Evolutionary conservation across 1,140 invertebrate species (phyloP).

Genomic region (Neodiprion virginianus): DNA sequence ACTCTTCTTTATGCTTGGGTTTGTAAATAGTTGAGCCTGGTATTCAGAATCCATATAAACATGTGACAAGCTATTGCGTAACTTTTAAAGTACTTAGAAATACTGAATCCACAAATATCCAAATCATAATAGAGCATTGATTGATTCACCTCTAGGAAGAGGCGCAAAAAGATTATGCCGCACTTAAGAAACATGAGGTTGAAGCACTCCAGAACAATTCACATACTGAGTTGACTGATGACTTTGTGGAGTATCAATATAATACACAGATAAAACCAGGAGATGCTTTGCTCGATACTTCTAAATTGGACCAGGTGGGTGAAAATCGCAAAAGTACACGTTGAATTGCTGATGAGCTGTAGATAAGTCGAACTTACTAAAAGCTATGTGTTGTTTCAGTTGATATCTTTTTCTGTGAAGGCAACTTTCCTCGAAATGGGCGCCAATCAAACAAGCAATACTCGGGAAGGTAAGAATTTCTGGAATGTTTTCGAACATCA

Average conservation of each 20-base stretch:
- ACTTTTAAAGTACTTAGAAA: neutral
- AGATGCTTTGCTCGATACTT: conserved; percentile 60
- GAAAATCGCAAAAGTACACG: neutral
- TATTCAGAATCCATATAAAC: neutral
- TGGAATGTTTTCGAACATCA: conserved; percentile 5
- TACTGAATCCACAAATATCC: neutral
- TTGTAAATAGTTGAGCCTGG: conserved; percentile 14
- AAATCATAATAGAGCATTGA: neutral
- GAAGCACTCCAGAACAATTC: conserved; percentile 22
- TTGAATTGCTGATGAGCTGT: neutral
- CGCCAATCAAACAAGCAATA: conserved; percentile 19
- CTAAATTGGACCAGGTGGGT: conserved; percentile 63
- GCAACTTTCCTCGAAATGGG: conserved; percentile 59
- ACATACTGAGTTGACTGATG: conserved; percentile 12
- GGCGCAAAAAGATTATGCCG: conserved; percentile 27
- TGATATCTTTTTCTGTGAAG: conserved; percentile 74
- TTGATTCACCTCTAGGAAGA: conserved; percentile 36
- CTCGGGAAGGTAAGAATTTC: conserved; percentile 33
- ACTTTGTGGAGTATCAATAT: conserved; percentile 37
- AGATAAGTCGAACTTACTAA: conserved; percentile 29
- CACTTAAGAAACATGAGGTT: conserved; percentile 34
- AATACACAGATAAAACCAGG: conserved; percentile 60
- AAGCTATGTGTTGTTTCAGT: conserved; percentile 61
- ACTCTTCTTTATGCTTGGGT: conserved; percentile 41
- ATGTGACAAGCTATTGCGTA: neutral